Evolutionary conservation across 2,888 invertebrate species (phyloP), one percentile per base, ranked within the genome.

Genomic region (Ecdyonurus torrentis): DNA sequence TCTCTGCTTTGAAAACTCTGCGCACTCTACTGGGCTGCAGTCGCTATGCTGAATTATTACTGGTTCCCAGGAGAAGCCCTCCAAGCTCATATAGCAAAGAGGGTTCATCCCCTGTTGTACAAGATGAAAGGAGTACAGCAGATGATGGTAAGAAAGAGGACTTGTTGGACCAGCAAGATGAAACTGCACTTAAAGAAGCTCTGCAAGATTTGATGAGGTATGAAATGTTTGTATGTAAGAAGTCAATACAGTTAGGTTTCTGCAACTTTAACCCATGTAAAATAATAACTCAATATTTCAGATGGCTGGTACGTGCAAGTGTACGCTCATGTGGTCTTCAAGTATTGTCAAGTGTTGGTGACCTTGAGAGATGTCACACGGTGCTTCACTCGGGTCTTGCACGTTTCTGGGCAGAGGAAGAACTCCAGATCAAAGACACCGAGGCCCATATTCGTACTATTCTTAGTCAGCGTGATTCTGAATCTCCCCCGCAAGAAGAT

Each of bases 1-100:
- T 82, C 66, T 75, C 79, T 2, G 80, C 83, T 1, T 71, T 83
- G 65, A 82, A 83, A 70, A 74, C 79, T 2, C 70, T 83, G 19
- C 75, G 76, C 62, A 72, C 76, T 2, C 73, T 83, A 25, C 70
- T 83, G 23, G 77, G 78, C 52, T 77, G 79, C 61, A 77, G 76
- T 50, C 76, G 77, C 61, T 82, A 80, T 68, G 75, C 79, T 0
- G 82, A 83, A 69, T 71, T 81, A 68, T 73, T 82, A 63, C 71
- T 82, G 7, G 76, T 81, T 5, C 78, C 78, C 1, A 75, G 77
- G 62, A 70, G 69, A 18, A 70, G 64, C 61, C 70, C 65, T 23
- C 23, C 58, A 2, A n/a, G n/a, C n/a, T n/a, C n/a, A n/a, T n/a
- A n/a, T n/a, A n/a, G n/a, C n/a, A n/a, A n/a, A n/a, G n/a, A n/a